Evolutionary conservation across 2,888 invertebrate species (phyloP), one percentile per base, ranked within the genome.

Genomic region (Troilus luridus): DNA sequence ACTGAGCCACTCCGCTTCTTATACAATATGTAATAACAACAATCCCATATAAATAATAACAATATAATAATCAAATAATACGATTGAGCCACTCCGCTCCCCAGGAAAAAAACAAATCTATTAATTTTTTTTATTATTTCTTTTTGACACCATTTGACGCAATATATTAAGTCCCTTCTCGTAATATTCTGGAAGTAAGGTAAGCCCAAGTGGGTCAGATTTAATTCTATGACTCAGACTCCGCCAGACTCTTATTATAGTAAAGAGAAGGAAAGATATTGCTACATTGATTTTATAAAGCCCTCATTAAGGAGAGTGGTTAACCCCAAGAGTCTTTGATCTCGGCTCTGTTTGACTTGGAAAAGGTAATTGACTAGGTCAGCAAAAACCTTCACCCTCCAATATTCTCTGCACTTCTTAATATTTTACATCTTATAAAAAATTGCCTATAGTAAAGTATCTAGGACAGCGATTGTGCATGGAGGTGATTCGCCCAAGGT

Each of bases 201-300:
- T 5, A n/a, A n/a, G 8, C 0, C 0, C n/a, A 64, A 11, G n/a
- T n/a, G n/a, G 1, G 9, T n/a, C 10, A 11, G 11, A n/a, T n/a
- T 64, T 10, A 8, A n/a, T 64, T 10, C 64, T 64, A 64, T 10
- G 64, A 64, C 64, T 64, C 5, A n/a, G 24, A 9, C 9, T 24
- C n/a, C 12, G 41, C 17, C 8, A 77, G 41, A 12, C 8, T 19
- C 8, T 19, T 27, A 77, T 77, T 77, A 41, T 77, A 77, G 72
- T 17, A 77, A 77, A 41, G 19, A 41, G 27, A 41, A 77, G 27
- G 17, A 41, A 77, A 77, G 72, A 77, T 77, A 77, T 77, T 77
- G 72, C 72, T 41, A 41, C 72, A 77, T 77, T 77, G 72, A 77
- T 77, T 77, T 77, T 77, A 77, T 77, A 77, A 77, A 77, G 72